Evolutionary conservation across 53 echinoderm and acorn worm species (phyloP).

Genomic region (Paracentrotus lividus): DNA sequence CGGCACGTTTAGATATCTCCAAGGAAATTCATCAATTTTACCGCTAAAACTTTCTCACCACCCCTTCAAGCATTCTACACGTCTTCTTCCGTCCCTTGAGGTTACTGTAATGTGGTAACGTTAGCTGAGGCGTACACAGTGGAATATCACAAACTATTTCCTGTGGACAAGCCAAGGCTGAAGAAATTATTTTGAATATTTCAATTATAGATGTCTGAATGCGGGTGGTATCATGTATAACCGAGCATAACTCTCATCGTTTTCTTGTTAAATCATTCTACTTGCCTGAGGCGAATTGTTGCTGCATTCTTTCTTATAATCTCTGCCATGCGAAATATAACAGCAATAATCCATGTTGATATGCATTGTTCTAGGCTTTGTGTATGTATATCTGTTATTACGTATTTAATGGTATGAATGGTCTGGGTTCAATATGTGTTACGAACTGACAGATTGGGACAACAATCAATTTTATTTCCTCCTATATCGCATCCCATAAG

Average conservation of each 20-base stretch:
- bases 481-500: too few relatives aligned
- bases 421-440: too few relatives aligned
- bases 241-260: not conserved
- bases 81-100: not conserved
- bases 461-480: too few relatives aligned
- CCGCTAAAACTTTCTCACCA: slow-evolving; percentile 19
- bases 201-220: not conserved
- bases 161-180: not conserved
- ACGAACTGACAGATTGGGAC: too few relatives aligned
- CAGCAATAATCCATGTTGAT: not conserved
- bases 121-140: not conserved
- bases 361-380: not conserved
- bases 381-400: too few relatives aligned
- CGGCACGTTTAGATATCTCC: not conserved
- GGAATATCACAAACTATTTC: too few relatives aligned
- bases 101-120: not conserved
- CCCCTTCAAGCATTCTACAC: not conserved
- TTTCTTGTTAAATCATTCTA: not conserved
- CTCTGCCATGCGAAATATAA: not conserved
- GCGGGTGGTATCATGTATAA: not conserved
- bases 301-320: not conserved
- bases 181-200: not conserved
- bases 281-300: not conserved
- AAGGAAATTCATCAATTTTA: slow-evolving; percentile 21
- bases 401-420: too few relatives aligned